Conservation (phyloP, 2,888 invertebrate genomes). For the Coecobrya sp. region DNA sequence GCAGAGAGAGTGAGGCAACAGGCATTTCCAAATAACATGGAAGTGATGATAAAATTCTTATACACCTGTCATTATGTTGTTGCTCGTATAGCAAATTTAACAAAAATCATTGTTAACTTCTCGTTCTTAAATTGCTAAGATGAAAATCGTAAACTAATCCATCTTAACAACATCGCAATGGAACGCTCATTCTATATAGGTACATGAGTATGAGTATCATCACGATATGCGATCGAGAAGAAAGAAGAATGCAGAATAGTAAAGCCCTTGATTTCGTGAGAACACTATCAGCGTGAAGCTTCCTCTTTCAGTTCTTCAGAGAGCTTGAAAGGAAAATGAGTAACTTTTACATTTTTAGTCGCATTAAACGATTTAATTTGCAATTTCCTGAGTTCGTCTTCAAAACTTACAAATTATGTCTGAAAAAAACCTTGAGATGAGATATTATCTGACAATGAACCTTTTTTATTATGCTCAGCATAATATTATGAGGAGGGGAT, state of each 20-base stretch:
- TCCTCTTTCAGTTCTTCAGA: constrained; percentile 28
- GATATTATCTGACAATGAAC: background rate
- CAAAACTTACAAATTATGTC: constrained; percentile 27
- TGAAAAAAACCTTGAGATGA: constrained; percentile 9
- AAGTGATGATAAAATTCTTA: constrained; percentile 59
- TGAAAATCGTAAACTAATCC: constrained; percentile 26
- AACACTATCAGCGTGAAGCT: constrained; percentile 53
- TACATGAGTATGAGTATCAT: background rate
- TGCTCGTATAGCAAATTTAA: constrained; percentile 32
- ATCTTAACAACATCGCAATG: background rate
- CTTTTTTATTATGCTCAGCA: background rate
- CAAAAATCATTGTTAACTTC: constrained; percentile 65
- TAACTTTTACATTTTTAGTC: constrained; percentile 54
- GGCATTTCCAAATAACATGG: background rate
- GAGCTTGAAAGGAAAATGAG: constrained; percentile 14
- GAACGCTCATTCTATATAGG: background rate
- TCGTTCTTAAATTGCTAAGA: constrained; percentile 22
- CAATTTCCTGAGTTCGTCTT: constrained; percentile 59
- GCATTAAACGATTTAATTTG: constrained; percentile 70
- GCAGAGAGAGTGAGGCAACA: background rate
- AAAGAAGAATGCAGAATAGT: constrained; percentile 8
- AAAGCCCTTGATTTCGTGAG: constrained; percentile 45
- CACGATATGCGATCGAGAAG: background rate
- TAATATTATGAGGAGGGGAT: background rate
- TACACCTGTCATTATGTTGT: constrained; percentile 53